Evolutionary conservation across 2,113 vertebrate genomes (phyloP), one percentile per base, ranked within the genome.

Genomic region (Microtus oregoni): DNA sequence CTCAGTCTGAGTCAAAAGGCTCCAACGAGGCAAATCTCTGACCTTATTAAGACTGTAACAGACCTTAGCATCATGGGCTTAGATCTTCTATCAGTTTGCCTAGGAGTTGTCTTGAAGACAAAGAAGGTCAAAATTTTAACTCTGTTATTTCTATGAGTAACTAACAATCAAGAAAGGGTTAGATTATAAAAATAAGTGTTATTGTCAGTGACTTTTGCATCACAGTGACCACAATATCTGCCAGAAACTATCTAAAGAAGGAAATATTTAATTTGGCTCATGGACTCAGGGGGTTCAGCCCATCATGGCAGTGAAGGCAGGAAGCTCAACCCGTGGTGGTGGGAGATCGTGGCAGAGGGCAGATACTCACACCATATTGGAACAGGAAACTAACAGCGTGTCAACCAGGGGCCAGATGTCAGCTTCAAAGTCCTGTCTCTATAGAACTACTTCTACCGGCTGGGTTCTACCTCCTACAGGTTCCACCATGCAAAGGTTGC

Each of bases 101-200:
- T 61, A 22, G 61, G 24, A 63, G 24, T 41, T 38, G 13, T 1
- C 63, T 63, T 28, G n/a, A 63, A 83, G n/a, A n/a, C 52, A 82
- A 82, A 94, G 24, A 38, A 78, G 58, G 28, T 70, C 87, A 78
- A 76, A n/a, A 83, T 44, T 2, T 30, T 14, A 61, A 44, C 4
- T 90, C n/a, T 70, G 0, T 87, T 61, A 77, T 92, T 76, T 86
- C 19, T 90, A 55, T 72, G n/a, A 82, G 76, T 70, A 94, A 70
- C 6, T 30, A 65, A 78, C 30, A 44, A 41, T 15, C 47, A 50
- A 70, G 32, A 5, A 7, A 5, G 38, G 0, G 5, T 47, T 50
- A 11, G 91, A 88, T 88, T 32, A 67, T 20, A 7, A 65, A 65
- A 65, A 11, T 83, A 50, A 35, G 50, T 82, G 79, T 85, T 47